Base-by-base conservation (phyloP, 2,888 invertebrate species). In the Leucozona laternaria region DNA sequence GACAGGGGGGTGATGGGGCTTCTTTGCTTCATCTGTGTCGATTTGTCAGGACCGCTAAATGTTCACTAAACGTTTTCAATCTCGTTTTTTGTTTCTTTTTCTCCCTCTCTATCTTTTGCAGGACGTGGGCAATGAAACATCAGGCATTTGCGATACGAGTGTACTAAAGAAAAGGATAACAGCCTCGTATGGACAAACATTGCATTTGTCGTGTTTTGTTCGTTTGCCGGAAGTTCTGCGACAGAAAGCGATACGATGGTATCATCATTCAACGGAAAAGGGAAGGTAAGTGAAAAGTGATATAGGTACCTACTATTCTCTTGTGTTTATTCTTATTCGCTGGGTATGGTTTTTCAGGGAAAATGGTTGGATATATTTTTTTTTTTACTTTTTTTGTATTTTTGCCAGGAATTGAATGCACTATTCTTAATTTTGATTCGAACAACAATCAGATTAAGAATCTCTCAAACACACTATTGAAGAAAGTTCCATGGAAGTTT, bases 101-200 rank as follows among this genome's bases (percentile, higher is more conserved):
- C 15, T 31, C 20, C 22, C 8, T 31, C 22, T 75, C 53, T 97
- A 86, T 22, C 37, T 57, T 17, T 94, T 97, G 40, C 97, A 98
- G 95, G 98, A 98, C 91, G 98, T 98, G 78, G 97, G 97, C 55
- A 98, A 98, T 91, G 97, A 96, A 90, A 97, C 97, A 31, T 96
- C 97, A 0, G 97, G 97, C 89, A 96, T 98, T 75, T 98, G 98
- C 91, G 97, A 98, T 91, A 96, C 96, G 55, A 97, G 97, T 88
- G 96, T 97, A 64, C 95, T 97, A 58, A 96, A 97, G 90, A 97
- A 97, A 93, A 96, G 96, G 89, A 95, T 98, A 90, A 95, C 97
- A 0, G 98, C 97, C 15, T 97, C 97, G 0, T 98, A 97, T 96
- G 98, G 98, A 15, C 98, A 98, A 93, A 97, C 97, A 89, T 94